These are phyloP conservation scores for Ceyx erithaca DNA, from an alignment of 2,797 vertebrate genomes.

Conservation along the genomic window DNA sequence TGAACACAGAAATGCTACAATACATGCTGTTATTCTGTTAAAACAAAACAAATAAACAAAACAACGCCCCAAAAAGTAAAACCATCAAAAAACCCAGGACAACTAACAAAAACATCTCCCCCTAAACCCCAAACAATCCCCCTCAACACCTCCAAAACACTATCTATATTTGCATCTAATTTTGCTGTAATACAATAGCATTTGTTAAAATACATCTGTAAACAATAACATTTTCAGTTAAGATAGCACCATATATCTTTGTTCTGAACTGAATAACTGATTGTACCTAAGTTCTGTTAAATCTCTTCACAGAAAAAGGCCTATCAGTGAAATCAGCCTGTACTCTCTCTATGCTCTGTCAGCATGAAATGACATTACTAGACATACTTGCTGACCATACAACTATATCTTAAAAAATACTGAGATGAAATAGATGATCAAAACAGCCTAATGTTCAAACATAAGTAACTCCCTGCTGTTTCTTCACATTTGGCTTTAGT, in stretches of 20 bases:
- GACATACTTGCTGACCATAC: constrained; percentile 50
- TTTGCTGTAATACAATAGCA: not conserved
- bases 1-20: not conserved
- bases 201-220: constrained; percentile 10
- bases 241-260: not conserved
- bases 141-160: rapidly evolving
- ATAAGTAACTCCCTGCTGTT: constrained; percentile 2
- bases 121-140: not conserved
- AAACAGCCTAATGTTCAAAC: constrained; percentile 16
- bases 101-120: not conserved
- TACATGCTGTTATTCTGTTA: not conserved
- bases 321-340: constrained; percentile 43
- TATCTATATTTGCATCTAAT: not conserved
- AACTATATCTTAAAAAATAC: constrained; percentile 44
- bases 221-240: not conserved
- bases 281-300: not conserved
- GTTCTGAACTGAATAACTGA: constrained; percentile 8
- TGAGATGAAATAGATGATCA: constrained; percentile 36
- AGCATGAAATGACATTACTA: constrained; percentile 47
- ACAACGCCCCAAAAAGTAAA: not conserved
- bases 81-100: not conserved
- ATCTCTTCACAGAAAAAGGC: not conserved
- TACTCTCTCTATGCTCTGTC: not conserved
- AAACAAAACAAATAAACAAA: not conserved
- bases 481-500: constrained; percentile 1